These are phyloP conservation scores for Ischnus inquisitorius DNA, from an alignment of 2,888 invertebrate species.

Conservation along the genomic window DNA sequence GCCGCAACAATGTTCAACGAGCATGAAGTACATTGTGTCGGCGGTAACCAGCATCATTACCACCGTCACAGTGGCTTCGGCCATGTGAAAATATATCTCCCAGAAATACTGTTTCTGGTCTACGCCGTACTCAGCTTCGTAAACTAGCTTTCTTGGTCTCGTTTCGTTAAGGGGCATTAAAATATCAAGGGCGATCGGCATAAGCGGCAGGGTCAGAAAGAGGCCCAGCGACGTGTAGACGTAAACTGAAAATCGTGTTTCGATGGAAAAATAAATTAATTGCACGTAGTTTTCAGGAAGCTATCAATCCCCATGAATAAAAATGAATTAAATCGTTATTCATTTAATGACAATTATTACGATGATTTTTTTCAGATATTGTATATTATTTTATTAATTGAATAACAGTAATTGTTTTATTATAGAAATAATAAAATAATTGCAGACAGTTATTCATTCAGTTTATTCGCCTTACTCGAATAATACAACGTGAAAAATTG, in stretches of 20 bases:
- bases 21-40: conserved; percentile 40
- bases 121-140: conserved; percentile 61
- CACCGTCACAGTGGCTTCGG: conserved; percentile 2
- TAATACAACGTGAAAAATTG: conserved; percentile 31
- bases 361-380: background rate
- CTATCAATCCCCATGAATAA: background rate
- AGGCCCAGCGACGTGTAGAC: conserved; percentile 18
- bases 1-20: conserved; percentile 48
- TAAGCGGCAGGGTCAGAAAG: conserved; percentile 35
- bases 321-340: background rate
- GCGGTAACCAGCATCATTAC: conserved; percentile 11
- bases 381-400: background rate
- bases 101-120: conserved; percentile 66
- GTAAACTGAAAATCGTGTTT: background rate
- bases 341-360: too few species aligned
- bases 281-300: background rate
- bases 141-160: conserved; percentile 44
- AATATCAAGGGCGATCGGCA: conserved; percentile 60
- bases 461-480: conserved; percentile 42
- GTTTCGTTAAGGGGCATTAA: conserved; percentile 61
- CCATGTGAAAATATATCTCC: conserved; percentile 57
- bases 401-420: background rate
- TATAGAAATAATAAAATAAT: background rate
- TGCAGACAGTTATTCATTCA: background rate
- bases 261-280: background rate